These are phyloP conservation scores for Mesochorus sp. DNA, from an alignment of 2,888 invertebrate genomes.

Conservation along the genomic window DNA sequence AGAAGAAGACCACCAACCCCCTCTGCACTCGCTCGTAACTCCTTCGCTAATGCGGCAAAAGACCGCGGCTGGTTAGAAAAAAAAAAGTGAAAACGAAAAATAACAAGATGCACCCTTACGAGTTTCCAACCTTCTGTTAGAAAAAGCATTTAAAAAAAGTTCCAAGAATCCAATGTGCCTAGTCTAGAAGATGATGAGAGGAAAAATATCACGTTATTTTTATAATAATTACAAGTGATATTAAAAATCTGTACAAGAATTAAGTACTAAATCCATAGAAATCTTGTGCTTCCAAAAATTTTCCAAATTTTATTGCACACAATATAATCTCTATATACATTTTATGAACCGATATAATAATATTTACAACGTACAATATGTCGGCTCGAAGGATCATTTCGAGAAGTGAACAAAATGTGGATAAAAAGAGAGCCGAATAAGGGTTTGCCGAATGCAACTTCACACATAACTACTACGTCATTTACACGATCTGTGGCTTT, in stretches of 20 bases:
- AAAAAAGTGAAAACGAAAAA: slow-evolving; percentile 55
- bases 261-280: no score
- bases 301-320: no score
- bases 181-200: slow-evolving; percentile 64
- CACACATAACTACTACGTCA: neutral
- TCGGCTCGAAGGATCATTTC: neutral
- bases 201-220: neutral
- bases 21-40: slow-evolving; percentile 70
- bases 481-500: slow-evolving; percentile 37
- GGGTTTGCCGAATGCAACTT: neutral
- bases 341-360: neutral
- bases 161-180: no score
- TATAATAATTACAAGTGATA: no score
- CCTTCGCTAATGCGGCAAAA: slow-evolving; percentile 72
- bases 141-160: neutral
- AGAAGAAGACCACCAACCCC: slow-evolving; percentile 62
- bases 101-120: slow-evolving; percentile 62
- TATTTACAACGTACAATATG: neutral
- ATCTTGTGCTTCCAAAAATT: no score
- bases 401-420: slow-evolving; percentile 22
- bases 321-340: neutral
- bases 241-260: no score
- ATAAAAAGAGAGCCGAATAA: slow-evolving; percentile 15
- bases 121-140: slow-evolving; percentile 14
- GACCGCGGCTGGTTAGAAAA: slow-evolving; percentile 33